phyloP scores from a whole-genome alignment of 1,140 invertebrate genomes.

The Bombus sibiricus region DNA sequence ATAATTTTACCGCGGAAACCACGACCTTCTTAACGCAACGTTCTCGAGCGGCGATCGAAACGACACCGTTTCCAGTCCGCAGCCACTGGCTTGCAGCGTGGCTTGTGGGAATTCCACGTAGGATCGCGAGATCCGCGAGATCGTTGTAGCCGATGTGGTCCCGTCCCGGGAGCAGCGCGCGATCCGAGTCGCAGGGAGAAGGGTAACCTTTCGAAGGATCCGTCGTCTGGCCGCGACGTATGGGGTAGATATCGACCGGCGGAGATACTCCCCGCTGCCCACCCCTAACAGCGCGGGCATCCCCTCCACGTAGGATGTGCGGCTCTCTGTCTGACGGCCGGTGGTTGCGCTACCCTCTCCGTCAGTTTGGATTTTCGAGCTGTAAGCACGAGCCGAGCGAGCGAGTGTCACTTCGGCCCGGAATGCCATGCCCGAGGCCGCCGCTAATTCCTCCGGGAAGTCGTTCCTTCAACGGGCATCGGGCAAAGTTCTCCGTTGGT shows the following conservation, averaged over 20 bases:
- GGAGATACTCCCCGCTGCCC: slow-evolving; percentile 42
- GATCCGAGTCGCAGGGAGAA: background rate
- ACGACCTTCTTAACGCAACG: no score
- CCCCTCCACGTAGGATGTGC: background rate
- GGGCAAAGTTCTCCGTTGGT: slow-evolving; percentile 75
- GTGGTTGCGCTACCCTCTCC: slow-evolving; percentile 50
- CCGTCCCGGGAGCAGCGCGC: no score
- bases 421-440: slow-evolving; percentile 79
- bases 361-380: slow-evolving; percentile 55
- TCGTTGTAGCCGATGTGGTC: background rate
- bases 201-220: slow-evolving; percentile 55
- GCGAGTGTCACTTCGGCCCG: slow-evolving; percentile 75
- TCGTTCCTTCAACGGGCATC: slow-evolving; percentile 75
- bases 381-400: slow-evolving; percentile 45
- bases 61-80: no score
- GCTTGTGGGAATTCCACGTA: background rate
- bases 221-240: slow-evolving; percentile 50
- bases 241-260: slow-evolving; percentile 76
- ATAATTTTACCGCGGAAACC: no score
- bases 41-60: no score
- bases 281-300: slow-evolving; percentile 4
- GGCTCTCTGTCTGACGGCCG: slow-evolving; percentile 28
- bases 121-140: background rate
- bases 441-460: slow-evolving; percentile 75
- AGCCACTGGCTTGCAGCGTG: no score